Base-by-base conservation (phyloP, 2,888 invertebrate genomes). In the Phaedon cochleariae region DNA sequence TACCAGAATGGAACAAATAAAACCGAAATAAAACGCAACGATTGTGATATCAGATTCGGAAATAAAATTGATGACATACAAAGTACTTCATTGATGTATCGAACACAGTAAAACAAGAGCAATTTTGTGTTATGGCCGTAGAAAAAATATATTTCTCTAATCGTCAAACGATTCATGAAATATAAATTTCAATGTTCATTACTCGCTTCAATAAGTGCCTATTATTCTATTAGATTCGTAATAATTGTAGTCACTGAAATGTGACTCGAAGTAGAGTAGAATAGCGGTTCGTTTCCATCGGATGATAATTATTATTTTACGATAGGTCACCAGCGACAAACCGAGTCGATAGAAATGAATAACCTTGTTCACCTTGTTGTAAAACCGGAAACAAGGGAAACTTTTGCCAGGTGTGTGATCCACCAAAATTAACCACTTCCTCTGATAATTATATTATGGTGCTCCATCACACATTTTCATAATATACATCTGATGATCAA, bases 361-460 rank as follows among this genome's bases (percentile, higher is more conserved):
- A n/a, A n/a, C n/a, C n/a, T n/a, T n/a, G n/a, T n/a, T n/a, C n/a
- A 57, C 17, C 34, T 54, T 55, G 55, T 21, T 41, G 15, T 1
- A 15, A 18, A 55, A n/a, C 57, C 57, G 57, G 57, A 57, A 45
- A 45, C 45, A 45, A 45, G 45, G 26, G 57, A 34, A 10, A 45
- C 41, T 45, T 57, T 55, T 57, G 45, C 57, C 57, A 57, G 57
- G 57, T 57, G 57, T 45, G 45, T 31, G 26, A 10, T 57, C 10
- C 10, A n/a, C 5, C 21, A 20, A 21, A 15, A 20, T 41, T n/a
- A 21, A 37, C 41, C 55, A 26, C 29, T 22, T 45, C 26, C 57
- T 22, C 26, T 26, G n/a, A n/a, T n/a, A n/a, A n/a, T n/a, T n/a
- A n/a, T n/a, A n/a, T n/a, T n/a, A n/a, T n/a, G n/a, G n/a, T n/a